Conservation (phyloP, 2,888 invertebrate species). For the Hirtodrosophila cameraria region DNA sequence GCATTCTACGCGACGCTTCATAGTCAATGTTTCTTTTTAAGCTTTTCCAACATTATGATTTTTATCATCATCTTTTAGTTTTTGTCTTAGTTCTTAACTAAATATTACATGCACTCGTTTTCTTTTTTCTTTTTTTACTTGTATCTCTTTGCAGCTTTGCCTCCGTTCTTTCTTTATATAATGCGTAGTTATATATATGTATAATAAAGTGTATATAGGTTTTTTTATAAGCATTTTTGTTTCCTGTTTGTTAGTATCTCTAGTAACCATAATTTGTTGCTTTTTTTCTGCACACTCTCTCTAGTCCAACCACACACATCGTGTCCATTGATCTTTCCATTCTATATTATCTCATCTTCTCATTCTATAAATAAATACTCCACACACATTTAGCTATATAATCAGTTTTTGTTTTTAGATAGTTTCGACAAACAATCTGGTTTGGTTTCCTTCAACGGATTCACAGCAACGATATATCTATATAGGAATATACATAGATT, state of each 20-base stretch:
- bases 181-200: slow-evolving; percentile 45
- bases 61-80: slow-evolving; percentile 41
- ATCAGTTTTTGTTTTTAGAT: slow-evolving; percentile 57
- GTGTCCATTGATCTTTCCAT: slow-evolving; percentile 35
- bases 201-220: slow-evolving; percentile 67
- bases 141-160: slow-evolving; percentile 31
- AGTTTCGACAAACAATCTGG: slow-evolving; percentile 68
- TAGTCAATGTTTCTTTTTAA: slow-evolving; percentile 7
- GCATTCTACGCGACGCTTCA: slow-evolving; percentile 37
- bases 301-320: slow-evolving; percentile 15
- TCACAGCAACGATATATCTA: slow-evolving; percentile 84
- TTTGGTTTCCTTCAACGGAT: slow-evolving; percentile 76
- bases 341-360: slow-evolving; percentile 15
- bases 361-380: slow-evolving; percentile 78
- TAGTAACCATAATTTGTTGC: slow-evolving; percentile 81
- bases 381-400: slow-evolving; percentile 79
- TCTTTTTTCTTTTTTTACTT: slow-evolving; percentile 38
- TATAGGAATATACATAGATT: background rate
- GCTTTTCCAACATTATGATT: slow-evolving; percentile 21
- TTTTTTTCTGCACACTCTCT: slow-evolving; percentile 39
- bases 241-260: slow-evolving; percentile 67
- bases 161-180: slow-evolving; percentile 28
- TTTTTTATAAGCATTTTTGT: slow-evolving; percentile 72
- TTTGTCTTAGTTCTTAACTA: slow-evolving; percentile 79
- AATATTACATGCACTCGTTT: slow-evolving; percentile 60